These are phyloP conservation scores for Eupithecia pulchellata DNA, from an alignment of 2,888 invertebrate genomes.

Conservation along the genomic window DNA sequence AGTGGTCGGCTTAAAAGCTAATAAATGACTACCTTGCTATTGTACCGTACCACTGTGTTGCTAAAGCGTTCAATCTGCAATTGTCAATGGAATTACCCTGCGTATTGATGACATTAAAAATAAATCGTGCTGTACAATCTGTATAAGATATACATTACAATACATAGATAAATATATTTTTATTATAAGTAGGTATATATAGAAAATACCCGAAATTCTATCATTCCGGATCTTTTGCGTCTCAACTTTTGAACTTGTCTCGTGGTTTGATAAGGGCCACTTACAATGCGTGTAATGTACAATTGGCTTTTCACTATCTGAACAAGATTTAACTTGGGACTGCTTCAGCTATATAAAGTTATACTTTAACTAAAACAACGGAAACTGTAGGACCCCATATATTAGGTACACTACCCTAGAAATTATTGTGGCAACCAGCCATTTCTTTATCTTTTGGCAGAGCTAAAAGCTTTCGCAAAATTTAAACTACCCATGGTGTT, in stretches of 20 bases:
- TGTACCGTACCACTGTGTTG: not conserved
- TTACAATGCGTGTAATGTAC: too few species aligned
- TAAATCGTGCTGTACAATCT: too few species aligned
- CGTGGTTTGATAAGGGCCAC: too few species aligned
- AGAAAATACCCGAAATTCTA: too few species aligned
- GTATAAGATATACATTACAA: too few species aligned
- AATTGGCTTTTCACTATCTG: too few species aligned
- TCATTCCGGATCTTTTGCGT: too few species aligned
- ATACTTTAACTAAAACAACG: not conserved
- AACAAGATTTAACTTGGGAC: not conserved
- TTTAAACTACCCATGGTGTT: conserved; percentile 8
- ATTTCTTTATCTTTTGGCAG: conserved; percentile 21
- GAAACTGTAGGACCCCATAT: not conserved
- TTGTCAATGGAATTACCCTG: not conserved
- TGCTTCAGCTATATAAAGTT: not conserved
- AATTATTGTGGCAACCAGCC: conserved; percentile 16
- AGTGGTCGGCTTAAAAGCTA: not conserved
- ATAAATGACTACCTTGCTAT: not conserved
- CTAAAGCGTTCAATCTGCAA: not conserved
- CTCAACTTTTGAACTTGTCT: too few species aligned
- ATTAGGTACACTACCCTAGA: conserved; percentile 1
- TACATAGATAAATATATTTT: too few species aligned
- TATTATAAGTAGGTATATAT: too few species aligned
- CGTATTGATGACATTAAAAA: too few species aligned
- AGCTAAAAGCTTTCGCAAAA: conserved; percentile 1